These are phyloP conservation scores for Megaustenia siamemsis DNA, from an alignment of 2,888 invertebrate genomes.

Conservation along the genomic window DNA sequence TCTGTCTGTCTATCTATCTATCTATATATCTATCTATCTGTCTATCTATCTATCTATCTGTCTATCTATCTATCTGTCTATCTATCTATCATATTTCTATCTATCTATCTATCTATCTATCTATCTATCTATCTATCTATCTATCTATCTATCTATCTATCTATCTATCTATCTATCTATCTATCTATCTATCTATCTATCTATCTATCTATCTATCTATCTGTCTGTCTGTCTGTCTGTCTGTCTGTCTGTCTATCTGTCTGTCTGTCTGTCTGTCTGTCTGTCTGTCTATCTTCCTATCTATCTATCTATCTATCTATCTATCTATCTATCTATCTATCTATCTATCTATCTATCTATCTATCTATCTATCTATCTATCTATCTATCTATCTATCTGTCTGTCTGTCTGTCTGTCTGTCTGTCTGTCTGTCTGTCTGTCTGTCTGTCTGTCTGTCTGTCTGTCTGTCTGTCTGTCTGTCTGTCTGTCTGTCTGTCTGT, in stretches of 20 bases:
- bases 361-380: background rate
- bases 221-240: background rate
- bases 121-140: slow-evolving; percentile 9
- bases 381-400: background rate
- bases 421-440: background rate
- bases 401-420: background rate
- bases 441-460: background rate
- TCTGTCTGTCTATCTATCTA: background rate
- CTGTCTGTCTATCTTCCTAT: background rate
- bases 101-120: background rate
- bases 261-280: slow-evolving; percentile 11
- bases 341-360: background rate
- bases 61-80: background rate
- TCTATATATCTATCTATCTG: background rate
- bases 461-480: background rate
- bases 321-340: background rate
- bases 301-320: background rate
- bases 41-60: background rate
- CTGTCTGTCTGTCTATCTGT: background rate
- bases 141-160: slow-evolving; percentile 9
- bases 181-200: background rate
- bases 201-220: background rate
- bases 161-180: slow-evolving; percentile 9
- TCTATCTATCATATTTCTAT: background rate
- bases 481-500: background rate